A percentile compares a stretch with the other conserved stretches of the same genome.
These are phyloP conservation scores for Diarsia brunnea DNA, from an alignment of 2,888 invertebrate genomes.

Conservation along the genomic window DNA sequence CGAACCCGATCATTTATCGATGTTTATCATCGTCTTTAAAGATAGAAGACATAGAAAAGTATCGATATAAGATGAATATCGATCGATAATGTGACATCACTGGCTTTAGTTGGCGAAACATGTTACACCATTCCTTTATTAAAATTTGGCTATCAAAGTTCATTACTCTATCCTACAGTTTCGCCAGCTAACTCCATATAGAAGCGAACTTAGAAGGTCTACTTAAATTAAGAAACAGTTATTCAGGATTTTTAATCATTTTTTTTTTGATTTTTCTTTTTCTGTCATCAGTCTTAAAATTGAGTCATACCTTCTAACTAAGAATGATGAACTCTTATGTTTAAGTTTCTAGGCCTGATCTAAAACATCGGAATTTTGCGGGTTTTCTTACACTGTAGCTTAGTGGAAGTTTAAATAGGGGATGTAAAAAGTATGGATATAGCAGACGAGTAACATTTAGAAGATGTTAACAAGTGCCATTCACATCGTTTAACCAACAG, in stretches of 20 bases:
- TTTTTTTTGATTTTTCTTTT: conserved; percentile 79
- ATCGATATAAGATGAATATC: conserved; percentile 80
- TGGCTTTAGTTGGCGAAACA: conserved; percentile 73
- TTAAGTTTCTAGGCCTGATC: conserved; percentile 88
- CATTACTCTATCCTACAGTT: conserved; percentile 73
- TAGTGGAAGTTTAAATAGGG: conserved; percentile 77
- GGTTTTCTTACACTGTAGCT: conserved; percentile 67
- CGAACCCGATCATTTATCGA: conserved; percentile 77
- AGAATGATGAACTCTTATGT: conserved; percentile 88
- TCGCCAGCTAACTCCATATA: conserved; percentile 70
- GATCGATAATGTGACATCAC: conserved; percentile 73
- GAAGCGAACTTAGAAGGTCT: conserved; percentile 76
- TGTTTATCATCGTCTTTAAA: conserved; percentile 82
- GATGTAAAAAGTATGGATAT: conserved; percentile 75
- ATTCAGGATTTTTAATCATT: conserved; percentile 75
- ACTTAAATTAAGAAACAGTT: conserved; percentile 80
- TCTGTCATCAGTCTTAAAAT: conserved; percentile 91
- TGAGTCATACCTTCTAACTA: conserved; percentile 90
- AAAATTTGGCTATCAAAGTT: conserved; percentile 84
- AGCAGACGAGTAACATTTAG: conserved; percentile 77
- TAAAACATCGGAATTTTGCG: conserved; percentile 77
- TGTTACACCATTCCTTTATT: conserved; percentile 67
- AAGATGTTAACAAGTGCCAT: conserved; percentile 68
- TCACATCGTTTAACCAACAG: conserved; percentile 70
- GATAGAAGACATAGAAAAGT: conserved; percentile 85